Evolutionary conservation across 2,888 invertebrate species (phyloP).

Genomic region (Gnatocerus cornutus): DNA sequence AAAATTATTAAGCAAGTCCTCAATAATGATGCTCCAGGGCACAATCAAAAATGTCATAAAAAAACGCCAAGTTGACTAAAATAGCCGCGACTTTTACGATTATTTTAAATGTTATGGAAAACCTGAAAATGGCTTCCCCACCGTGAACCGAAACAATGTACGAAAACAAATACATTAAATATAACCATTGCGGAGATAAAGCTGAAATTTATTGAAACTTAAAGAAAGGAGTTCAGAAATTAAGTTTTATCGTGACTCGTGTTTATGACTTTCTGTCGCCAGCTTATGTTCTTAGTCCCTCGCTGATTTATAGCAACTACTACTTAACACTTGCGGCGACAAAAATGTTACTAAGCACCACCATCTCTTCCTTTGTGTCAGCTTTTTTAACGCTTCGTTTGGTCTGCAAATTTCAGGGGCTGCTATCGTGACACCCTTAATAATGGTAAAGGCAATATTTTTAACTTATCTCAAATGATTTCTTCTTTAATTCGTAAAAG

Average conservation of each 20-base stretch:
- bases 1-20: constrained; percentile 10
- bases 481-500: constrained; percentile 20
- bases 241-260: no score
- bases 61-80: background rate
- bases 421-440: constrained; percentile 10
- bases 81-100: background rate
- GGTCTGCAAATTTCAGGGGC: constrained; percentile 16
- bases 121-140: background rate
- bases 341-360: no score
- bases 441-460: constrained; percentile 24
- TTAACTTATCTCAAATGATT: constrained; percentile 18
- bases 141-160: no score
- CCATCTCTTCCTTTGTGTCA: constrained; percentile 9
- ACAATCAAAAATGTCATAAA: constrained; percentile 7
- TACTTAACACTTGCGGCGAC: no score
- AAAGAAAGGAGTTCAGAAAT: no score
- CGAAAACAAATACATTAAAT: background rate
- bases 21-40: constrained; percentile 3
- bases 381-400: constrained; percentile 9
- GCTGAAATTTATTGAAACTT: background rate
- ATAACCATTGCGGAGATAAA: background rate
- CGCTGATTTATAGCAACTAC: no score
- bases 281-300: no score
- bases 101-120: constrained; percentile 10
- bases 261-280: no score